Evolutionary conservation across 2,797 vertebrate species (phyloP).

Genomic region (Onychomys torridus): DNA sequence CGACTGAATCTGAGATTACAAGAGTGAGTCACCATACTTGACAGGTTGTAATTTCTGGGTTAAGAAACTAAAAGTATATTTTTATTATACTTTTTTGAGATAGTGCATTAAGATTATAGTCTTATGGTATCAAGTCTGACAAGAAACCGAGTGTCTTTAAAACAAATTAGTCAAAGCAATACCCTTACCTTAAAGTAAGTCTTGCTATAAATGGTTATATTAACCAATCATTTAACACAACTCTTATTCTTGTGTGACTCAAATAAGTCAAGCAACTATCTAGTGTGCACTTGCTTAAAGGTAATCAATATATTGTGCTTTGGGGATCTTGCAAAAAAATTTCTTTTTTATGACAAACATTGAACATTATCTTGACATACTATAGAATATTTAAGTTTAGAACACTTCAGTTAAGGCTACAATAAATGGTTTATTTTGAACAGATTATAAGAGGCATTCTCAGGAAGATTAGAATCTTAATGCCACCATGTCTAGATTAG

Average conservation of each 20-base stretch:
- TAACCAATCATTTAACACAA: constrained; percentile 39
- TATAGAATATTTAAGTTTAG: constrained; percentile 12
- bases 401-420: constrained; percentile 46
- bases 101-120: not conserved
- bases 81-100: not conserved
- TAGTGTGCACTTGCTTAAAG: constrained; percentile 58
- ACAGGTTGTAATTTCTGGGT: not conserved
- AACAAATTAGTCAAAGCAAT: constrained; percentile 7
- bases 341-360: constrained; percentile 56
- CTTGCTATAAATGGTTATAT: constrained; percentile 46
- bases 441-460: constrained; percentile 63
- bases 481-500: constrained; percentile 57
- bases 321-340: constrained; percentile 45
- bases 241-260: constrained; percentile 54
- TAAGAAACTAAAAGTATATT: constrained; percentile 55
- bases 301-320: constrained; percentile 51
- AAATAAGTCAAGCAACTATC: constrained; percentile 53
- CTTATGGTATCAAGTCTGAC: not conserved
- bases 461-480: constrained; percentile 58
- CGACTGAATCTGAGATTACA: not conserved
- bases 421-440: constrained; percentile 48
- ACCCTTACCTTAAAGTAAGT: constrained; percentile 54
- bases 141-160: constrained; percentile 3
- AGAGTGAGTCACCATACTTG: not conserved
- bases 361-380: constrained; percentile 44